Base-by-base conservation (phyloP, 1,140 invertebrate genomes). In the Yoshiicerus persimilis region DNA sequence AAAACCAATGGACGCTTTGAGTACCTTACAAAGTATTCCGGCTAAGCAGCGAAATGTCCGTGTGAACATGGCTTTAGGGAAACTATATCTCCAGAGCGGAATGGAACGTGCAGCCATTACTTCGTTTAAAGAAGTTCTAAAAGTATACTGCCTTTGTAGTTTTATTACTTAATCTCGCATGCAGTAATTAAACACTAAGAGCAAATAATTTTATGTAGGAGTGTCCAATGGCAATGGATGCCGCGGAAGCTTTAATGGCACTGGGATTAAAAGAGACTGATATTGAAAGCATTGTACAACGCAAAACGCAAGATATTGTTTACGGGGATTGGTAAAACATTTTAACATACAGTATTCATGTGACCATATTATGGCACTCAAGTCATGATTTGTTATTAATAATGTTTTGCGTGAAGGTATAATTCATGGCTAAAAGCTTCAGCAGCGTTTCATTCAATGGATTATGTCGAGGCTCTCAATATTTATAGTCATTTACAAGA, bases 61-160 rank as follows among this genome's bases (percentile, higher is more conserved):
- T 91, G 93, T 96, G 3, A 96, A 96, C 91, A 94, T 96, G 93
- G 94, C 96, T 36, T 91, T 97, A 41, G 96, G 94, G 11, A 95
- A 95, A 91, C 92, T 96, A 85, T 96, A 96, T 90, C 94, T 95
- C 56, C 94, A 95, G 89, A 93, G 93, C 88, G 96, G 96, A 47
- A 95, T 95, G 93, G 96, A 96, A 90, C 92, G 96, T 88, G 95
- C 95, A 47, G 96, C 95, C 0, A 94, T 95, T 47, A 94, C 94
- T 1, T 94, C 94, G 30, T 96, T 95, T 91, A 96, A 96, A 92
- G 96, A 96, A 93, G 95, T 96, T 23, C 90, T 97, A 20, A 93
- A 94, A 92, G 94, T 92, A 91, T 20, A 23, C 84, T 10, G 16
- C 16, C 70, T 20, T 9, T 38, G 4, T 47, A 1, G 30, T 84